These are phyloP conservation scores for Eurosta solidaginis DNA, from an alignment of 1,140 invertebrate species.

Conservation along the genomic window DNA sequence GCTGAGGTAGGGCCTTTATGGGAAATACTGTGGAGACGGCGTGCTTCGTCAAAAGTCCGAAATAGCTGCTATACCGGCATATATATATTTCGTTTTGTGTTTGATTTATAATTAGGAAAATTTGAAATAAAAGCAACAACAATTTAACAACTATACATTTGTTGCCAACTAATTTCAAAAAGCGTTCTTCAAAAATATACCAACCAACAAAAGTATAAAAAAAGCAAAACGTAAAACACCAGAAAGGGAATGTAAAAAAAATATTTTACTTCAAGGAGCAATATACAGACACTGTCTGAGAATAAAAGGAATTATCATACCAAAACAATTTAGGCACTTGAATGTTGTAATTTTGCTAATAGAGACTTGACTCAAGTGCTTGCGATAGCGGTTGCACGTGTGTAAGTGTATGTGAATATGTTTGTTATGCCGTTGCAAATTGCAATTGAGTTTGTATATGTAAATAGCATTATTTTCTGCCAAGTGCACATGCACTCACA, in stretches of 20 bases:
- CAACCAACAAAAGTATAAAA: not conserved
- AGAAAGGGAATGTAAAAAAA: not conserved
- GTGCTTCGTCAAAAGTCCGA: no score
- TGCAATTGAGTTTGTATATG: not conserved
- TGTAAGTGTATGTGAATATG: not conserved
- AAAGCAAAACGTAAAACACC: not conserved
- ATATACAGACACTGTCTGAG: not conserved
- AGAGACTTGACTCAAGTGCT: slow-evolving; percentile 55
- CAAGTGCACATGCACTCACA: not conserved
- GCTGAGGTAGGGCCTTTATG: no score
- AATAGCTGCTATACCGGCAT: no score
- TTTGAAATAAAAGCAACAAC: not conserved
- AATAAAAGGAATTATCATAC: slow-evolving; percentile 7
- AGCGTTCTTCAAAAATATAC: not conserved
- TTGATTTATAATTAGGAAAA: not conserved
- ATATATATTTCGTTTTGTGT: no score
- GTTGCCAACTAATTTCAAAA: not conserved
- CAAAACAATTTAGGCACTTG: not conserved
- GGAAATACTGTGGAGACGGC: no score
- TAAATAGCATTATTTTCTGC: not conserved
- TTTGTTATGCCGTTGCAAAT: not conserved
- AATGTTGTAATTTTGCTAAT: slow-evolving; percentile 41
- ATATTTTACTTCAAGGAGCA: not conserved
- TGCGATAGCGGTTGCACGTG: slow-evolving; percentile 5
- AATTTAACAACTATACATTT: not conserved